Base-by-base conservation (phyloP, 2,888 invertebrate genomes). In the Catocala fraxini region DNA sequence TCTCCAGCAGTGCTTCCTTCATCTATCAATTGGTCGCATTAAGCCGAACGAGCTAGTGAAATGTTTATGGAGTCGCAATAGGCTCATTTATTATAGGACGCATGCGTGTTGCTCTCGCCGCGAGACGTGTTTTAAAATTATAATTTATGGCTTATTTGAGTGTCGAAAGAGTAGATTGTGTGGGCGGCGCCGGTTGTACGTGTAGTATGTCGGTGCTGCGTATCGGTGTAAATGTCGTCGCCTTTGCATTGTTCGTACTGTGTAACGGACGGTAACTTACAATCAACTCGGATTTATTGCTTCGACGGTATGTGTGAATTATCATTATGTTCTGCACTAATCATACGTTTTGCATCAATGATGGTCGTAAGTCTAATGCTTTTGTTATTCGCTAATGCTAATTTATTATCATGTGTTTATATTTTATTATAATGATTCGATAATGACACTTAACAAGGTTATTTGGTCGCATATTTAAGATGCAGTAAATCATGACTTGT, bases 71-170 rank as follows among this genome's bases (percentile, higher is more conserved):
- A 71, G 75, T 78, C 71, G 79, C 80, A 75, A 77, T 76, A 64
- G 72, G 71, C 80, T 75, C 77, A 79, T 87, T 86, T 79, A 84
- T 84, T 83, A 82, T 72, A 70, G 70, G 65, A 80, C 76, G 81
- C 73, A 81, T 75, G 80, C 83, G 73, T 82, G 82, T 83, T 82
- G 82, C 84, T 73, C 85, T 71, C 59, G 65, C 64, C 63, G 48
- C 65, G 80, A 79, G 86, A 85, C 84, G 82, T 83, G 84, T 89
- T 91, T 91, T 88, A 87, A 90, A 92, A 90, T 91, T 89, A 90
- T 91, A 92, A 92, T 93, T 91, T 92, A 93, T 89, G 83, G 84
- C 85, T 90, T 88, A 88, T 89, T 89, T 86, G 86, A 85, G 89
- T 92, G 93, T 92, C 88, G 93, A 92, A 93, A 94, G 88, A 87